Evolutionary conservation across 1,140 invertebrate genomes (phyloP).

Genomic region (Magallana angulata): DNA sequence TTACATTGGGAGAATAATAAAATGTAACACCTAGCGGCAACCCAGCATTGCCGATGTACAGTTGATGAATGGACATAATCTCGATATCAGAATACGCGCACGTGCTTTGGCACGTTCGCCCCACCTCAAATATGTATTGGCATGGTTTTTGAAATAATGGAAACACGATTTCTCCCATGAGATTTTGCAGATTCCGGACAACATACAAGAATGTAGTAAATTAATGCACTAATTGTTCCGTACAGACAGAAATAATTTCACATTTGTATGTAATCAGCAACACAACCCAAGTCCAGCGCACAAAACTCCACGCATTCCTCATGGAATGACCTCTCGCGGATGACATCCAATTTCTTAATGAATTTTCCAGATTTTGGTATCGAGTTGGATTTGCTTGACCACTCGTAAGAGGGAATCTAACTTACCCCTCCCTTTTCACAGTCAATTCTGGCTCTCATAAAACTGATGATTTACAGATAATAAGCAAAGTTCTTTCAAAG

Average conservation of each 20-base stretch:
- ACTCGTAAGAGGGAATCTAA: not conserved
- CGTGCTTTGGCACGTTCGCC: not conserved
- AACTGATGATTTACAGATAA: no score
- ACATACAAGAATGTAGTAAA: conserved; percentile 25
- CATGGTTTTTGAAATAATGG: conserved; percentile 33
- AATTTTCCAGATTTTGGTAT: not conserved
- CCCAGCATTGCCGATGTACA: not conserved
- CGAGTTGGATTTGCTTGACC: not conserved
- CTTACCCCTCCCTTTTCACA: no score
- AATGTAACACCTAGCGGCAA: not conserved
- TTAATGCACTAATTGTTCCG: conserved; percentile 36
- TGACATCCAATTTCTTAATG: conserved; percentile 8
- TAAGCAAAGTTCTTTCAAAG: no score
- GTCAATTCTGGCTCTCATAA: no score
- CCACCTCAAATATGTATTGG: conserved; percentile 22
- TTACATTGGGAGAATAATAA: not conserved
- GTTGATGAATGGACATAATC: conserved; percentile 17
- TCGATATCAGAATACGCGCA: not conserved
- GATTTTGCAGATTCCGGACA: conserved; percentile 22
- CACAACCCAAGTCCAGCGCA: not conserved
- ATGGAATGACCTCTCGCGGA: not conserved
- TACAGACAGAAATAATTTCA: conserved; percentile 18
- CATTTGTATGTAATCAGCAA: conserved; percentile 34
- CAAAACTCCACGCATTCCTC: conserved; percentile 17
- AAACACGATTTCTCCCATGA: conserved; percentile 30